Conservation (phyloP, 2,888 invertebrate species). For the Phytoseiulus persimilis region DNA sequence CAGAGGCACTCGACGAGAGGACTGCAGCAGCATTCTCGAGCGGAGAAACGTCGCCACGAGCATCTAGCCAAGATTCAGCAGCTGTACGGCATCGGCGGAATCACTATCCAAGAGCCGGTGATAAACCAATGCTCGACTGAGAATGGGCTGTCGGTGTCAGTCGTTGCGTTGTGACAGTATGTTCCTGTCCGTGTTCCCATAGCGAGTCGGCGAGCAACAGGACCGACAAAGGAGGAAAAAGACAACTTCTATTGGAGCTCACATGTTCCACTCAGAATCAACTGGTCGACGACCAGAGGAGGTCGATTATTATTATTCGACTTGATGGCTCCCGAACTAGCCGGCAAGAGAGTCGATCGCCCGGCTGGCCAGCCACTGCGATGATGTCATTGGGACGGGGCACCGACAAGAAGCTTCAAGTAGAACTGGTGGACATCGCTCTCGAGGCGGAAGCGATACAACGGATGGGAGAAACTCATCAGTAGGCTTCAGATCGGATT, state of each 20-base stretch:
- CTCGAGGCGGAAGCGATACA: not conserved
- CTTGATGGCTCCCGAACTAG: slow-evolving; percentile 5
- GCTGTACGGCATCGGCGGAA: not conserved
- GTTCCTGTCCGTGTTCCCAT: not conserved
- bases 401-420: not conserved
- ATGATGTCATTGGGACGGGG: not conserved
- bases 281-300: not conserved
- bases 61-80: not conserved
- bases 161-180: not conserved
- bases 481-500: not conserved
- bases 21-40: too few relatives aligned
- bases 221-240: not conserved
- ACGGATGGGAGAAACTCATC: not conserved
- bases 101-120: not conserved
- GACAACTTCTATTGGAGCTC: not conserved
- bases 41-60: too few relatives aligned
- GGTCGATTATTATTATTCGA: not conserved
- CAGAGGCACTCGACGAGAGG: too few relatives aligned
- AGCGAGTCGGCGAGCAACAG: not conserved
- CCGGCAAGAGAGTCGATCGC: not conserved
- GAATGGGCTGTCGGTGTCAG: not conserved
- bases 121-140: not conserved
- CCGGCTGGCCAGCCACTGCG: not conserved
- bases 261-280: not conserved
- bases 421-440: not conserved